A percentile compares a stretch with the other conserved stretches of the same genome.
These are phyloP conservation scores for Melipona beecheii DNA, from an alignment of 2,888 invertebrate genomes.

Conservation along the genomic window DNA sequence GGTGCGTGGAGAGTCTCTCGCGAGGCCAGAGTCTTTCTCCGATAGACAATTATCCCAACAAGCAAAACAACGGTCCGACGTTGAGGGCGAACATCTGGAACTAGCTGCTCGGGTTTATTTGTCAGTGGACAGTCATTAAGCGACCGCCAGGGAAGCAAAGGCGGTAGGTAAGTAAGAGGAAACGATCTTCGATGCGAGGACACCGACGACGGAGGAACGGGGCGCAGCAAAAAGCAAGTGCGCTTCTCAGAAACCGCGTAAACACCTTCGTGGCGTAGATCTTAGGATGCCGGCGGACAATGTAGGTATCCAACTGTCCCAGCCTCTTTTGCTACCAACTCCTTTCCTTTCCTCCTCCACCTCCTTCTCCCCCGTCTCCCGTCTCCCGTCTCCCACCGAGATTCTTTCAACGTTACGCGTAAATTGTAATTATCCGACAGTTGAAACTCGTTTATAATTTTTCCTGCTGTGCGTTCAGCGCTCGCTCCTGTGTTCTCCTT, in stretches of 20 bases:
- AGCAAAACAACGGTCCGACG: constrained; percentile 65
- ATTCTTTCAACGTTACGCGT: constrained; percentile 51
- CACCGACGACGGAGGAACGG: constrained; percentile 50
- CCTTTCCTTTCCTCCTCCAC: too few species aligned
- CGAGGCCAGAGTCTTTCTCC: constrained; percentile 62
- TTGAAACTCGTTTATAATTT: constrained; percentile 43
- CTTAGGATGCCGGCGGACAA: constrained; percentile 75
- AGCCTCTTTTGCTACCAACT: constrained; percentile 29
- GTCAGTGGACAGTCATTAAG: constrained; percentile 79
- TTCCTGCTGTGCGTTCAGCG: constrained; percentile 23
- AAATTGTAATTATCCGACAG: constrained; percentile 70
- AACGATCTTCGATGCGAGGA: constrained; percentile 54
- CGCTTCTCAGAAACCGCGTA: constrained; percentile 79
- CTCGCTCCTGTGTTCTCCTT: neutral
- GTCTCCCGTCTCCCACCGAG: constrained; percentile 20
- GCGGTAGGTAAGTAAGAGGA: constrained; percentile 64
- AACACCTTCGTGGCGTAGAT: constrained; percentile 76
- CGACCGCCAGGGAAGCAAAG: constrained; percentile 60
- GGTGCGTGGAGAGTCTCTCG: neutral
- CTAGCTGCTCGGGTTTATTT: constrained; percentile 76
- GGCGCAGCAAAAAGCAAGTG: constrained; percentile 73
- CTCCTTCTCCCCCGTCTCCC: neutral
- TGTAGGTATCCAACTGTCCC: constrained; percentile 53
- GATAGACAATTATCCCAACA: constrained; percentile 77
- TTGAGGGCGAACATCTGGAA: constrained; percentile 70